phyloP scores from a whole-genome alignment of 1,140 invertebrate genomes.

The Temnothorax nylanderi region DNA sequence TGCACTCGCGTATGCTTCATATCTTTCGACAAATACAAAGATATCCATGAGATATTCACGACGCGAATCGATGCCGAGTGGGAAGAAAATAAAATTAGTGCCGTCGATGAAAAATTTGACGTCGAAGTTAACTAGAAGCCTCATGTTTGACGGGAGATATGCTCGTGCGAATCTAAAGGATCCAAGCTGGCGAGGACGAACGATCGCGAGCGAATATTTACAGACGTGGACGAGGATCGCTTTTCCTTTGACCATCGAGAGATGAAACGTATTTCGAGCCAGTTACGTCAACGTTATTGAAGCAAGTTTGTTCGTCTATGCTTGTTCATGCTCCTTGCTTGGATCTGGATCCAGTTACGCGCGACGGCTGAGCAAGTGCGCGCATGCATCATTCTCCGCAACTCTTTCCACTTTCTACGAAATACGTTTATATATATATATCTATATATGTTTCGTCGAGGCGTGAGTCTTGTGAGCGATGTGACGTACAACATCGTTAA shows the following conservation, averaged over 20 bases:
- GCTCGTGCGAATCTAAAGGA: neutral
- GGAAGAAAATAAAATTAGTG: neutral
- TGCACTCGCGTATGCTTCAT: slow-evolving; percentile 34
- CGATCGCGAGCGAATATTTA: neutral
- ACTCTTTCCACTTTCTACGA: slow-evolving; percentile 49
- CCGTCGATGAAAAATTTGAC: neutral
- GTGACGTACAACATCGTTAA: slow-evolving; percentile 55
- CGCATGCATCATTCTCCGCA: slow-evolving; percentile 36
- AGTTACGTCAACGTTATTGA: neutral
- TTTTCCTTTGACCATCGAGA: neutral
- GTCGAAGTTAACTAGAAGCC: neutral
- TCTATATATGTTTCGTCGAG: slow-evolving; percentile 49
- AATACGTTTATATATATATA: slow-evolving; percentile 42
- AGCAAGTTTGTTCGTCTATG: neutral
- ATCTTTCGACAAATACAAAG: neutral
- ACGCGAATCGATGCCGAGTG: neutral
- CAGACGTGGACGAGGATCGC: neutral
- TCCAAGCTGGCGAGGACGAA: neutral
- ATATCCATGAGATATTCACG: neutral
- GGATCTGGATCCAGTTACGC: neutral
- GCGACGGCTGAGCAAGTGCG: slow-evolving; percentile 23
- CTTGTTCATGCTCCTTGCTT: neutral
- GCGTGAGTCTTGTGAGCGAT: slow-evolving; percentile 65
- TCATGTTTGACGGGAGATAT: neutral
- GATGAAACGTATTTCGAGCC: neutral